Percentiles rank a stretch among this genome's conserved stretches.
These are phyloP conservation scores for Halichondria panicea DNA, from an alignment of 37 sponge, comb jelly and placozoan genomes.

Conservation along the genomic window DNA sequence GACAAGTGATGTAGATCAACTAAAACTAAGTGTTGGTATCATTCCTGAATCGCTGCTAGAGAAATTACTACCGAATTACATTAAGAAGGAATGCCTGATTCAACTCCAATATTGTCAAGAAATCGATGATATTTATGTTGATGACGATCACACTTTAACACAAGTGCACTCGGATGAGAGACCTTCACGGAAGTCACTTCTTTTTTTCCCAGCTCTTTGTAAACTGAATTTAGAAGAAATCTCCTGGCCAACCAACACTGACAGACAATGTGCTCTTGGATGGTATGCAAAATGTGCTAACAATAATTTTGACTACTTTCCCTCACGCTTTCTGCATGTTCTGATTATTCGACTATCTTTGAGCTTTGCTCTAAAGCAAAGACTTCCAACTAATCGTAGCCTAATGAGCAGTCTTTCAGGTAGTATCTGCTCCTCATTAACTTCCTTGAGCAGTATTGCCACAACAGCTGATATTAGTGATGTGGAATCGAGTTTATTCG, in stretches of 20 bases:
- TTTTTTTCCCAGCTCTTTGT: constrained; percentile 1
- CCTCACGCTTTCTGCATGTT: constrained; percentile 1
- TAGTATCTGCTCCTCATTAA: background rate
- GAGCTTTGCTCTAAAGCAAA: too few species aligned
- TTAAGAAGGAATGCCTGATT: background rate
- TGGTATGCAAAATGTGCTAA: background rate
- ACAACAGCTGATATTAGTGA: background rate
- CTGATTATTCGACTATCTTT: too few species aligned
- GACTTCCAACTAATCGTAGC: too few species aligned
- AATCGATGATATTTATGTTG: background rate
- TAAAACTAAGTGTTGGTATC: background rate
- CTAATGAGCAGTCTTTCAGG: background rate
- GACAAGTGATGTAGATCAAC: background rate
- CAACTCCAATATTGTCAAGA: background rate
- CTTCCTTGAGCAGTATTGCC: background rate
- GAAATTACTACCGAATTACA: background rate
- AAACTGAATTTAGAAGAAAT: background rate
- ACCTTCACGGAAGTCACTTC: background rate
- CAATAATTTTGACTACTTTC: background rate
- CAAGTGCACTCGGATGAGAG: background rate
- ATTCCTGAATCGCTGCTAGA: background rate
- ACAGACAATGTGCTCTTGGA: background rate
- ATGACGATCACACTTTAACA: background rate
- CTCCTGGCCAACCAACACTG: background rate
- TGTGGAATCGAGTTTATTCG: too few species aligned